Evolutionary conservation across 2,797 vertebrate genomes (phyloP).

Genomic region (Sitta carolinensis): DNA sequence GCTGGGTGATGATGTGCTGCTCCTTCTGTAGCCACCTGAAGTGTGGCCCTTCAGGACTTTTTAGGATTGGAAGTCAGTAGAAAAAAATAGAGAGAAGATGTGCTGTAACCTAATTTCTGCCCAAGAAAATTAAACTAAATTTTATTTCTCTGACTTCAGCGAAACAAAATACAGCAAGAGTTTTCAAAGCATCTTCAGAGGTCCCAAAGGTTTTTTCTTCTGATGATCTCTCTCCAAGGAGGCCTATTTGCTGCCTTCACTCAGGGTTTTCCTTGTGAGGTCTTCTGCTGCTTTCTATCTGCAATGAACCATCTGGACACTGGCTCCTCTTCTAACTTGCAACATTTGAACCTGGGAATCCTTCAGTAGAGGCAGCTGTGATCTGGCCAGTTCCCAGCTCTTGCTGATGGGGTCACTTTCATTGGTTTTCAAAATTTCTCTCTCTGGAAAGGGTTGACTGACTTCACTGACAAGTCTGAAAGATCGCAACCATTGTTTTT

Average conservation of each 20-base stretch:
- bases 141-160: background rate
- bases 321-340: background rate
- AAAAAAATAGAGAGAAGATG: background rate
- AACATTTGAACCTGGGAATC: background rate
- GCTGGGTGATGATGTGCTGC: background rate
- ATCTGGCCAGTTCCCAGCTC: background rate
- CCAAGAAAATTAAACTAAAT: background rate
- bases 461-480: background rate
- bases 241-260: background rate
- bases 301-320: background rate
- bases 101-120: background rate
- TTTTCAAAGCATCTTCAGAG: background rate
- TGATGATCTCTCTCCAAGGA: background rate
- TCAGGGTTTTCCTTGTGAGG: background rate
- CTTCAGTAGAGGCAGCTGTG: conserved; percentile 4
- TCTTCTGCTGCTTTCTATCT: background rate
- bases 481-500: background rate
- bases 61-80: background rate
- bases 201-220: background rate
- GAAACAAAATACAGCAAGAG: background rate
- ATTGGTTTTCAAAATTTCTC: background rate
- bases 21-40: background rate
- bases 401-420: background rate
- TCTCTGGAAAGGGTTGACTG: background rate
- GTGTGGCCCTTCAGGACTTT: background rate